Evolutionary conservation across 2,797 vertebrate genomes (phyloP).

Genomic region (Synaphobranchus kaupii): DNA sequence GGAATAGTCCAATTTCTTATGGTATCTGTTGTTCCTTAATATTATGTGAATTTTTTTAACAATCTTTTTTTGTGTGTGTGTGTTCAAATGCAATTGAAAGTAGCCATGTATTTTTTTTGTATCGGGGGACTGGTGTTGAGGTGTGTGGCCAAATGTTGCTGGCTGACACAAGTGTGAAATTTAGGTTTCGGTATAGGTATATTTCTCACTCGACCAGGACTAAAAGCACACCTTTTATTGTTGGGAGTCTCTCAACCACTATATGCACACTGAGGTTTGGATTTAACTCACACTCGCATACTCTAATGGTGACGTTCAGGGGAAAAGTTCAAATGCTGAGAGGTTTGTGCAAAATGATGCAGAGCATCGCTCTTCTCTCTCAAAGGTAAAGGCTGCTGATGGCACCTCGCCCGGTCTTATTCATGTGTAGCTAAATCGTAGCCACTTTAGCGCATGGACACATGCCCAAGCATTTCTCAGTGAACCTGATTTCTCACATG

Average conservation of each 20-base stretch:
- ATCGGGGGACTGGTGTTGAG: not conserved
- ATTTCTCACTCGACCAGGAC: not conserved
- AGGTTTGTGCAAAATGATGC: slow-evolving; percentile 13
- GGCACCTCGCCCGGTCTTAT: not conserved
- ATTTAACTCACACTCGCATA: not conserved
- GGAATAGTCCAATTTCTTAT: not conserved
- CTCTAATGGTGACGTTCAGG: not conserved
- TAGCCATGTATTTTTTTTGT: not conserved
- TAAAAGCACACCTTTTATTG: not conserved
- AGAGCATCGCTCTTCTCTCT: not conserved
- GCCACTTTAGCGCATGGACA: not conserved
- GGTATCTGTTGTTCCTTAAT: not conserved
- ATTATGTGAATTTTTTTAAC: not conserved
- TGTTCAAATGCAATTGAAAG: not conserved
- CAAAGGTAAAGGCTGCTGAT: not conserved
- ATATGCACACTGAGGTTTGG: not conserved
- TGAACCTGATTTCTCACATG: not conserved
- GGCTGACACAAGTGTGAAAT: not conserved
- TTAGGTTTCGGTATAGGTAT: not conserved
- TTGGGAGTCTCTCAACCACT: not conserved
- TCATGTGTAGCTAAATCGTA: not conserved
- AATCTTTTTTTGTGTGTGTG: not conserved
- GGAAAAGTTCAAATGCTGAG: not conserved
- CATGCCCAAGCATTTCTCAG: not conserved
- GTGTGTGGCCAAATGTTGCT: not conserved